phyloP scores from a whole-genome alignment of 1,140 invertebrate genomes.

The Ostrea denselamellosa region DNA sequence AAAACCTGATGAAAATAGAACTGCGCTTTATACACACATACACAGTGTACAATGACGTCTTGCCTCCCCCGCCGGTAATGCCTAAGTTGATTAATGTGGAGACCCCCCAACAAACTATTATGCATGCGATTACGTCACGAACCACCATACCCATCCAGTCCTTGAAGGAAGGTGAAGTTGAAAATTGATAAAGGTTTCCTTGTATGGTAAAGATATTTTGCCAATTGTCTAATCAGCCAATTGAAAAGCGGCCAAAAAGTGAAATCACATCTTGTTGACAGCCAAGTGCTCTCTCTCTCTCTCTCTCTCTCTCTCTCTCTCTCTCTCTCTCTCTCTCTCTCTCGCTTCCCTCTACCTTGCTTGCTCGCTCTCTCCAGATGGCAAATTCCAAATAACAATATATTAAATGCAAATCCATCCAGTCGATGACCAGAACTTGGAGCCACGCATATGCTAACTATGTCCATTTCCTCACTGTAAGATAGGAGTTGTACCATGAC shows the following conservation, averaged over 20 bases:
- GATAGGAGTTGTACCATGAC: no score
- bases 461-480: no score
- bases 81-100: not conserved
- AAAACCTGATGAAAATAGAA: not conserved
- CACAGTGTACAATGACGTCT: not conserved
- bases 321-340: no score
- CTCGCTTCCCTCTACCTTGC: no score
- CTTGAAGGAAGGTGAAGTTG: not conserved
- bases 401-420: no score
- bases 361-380: no score
- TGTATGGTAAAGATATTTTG: not conserved
- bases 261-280: not conserved
- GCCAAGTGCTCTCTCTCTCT: not conserved
- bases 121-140: not conserved
- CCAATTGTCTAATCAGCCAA: no score
- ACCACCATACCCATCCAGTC: not conserved
- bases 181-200: not conserved
- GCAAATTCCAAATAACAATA: no score
- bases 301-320: no score
- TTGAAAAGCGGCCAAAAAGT: not conserved
- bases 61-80: not conserved
- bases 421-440: no score
- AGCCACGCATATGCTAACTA: no score
- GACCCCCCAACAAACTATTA: conserved; percentile 3
- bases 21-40: not conserved